Evolutionary conservation across 2,797 vertebrate species (phyloP).

Genomic region (Etheostoma perlongum): DNA sequence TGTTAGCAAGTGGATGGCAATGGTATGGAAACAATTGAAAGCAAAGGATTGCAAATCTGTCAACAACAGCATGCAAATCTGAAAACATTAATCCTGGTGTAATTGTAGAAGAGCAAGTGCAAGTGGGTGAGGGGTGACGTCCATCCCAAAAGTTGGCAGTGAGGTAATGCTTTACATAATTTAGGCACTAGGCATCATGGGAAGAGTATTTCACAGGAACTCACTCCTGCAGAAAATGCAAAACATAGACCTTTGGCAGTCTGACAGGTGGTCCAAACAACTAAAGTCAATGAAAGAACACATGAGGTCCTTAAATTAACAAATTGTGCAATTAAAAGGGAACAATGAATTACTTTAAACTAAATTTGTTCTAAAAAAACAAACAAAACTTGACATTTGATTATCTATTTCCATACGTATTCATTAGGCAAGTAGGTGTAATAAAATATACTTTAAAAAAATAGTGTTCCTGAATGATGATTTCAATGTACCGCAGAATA

Average conservation of each 20-base stretch:
- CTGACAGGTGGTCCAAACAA: slow-evolving; percentile 48
- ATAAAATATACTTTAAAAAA: neutral
- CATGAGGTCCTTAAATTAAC: neutral
- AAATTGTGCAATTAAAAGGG: slow-evolving; percentile 5
- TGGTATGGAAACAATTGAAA: slow-evolving; percentile 57
- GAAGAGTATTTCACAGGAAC: slow-evolving; percentile 63
- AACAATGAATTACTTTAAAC: neutral
- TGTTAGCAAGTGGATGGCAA: neutral
- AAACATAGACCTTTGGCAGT: slow-evolving; percentile 56
- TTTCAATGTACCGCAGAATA: slow-evolving; percentile 1
- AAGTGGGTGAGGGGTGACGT: slow-evolving; percentile 58
- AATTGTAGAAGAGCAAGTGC: slow-evolving; percentile 61
- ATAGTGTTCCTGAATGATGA: neutral
- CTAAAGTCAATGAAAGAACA: slow-evolving; percentile 28
- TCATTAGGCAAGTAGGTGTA: neutral
- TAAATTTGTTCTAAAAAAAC: neutral
- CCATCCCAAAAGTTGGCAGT: slow-evolving; percentile 60
- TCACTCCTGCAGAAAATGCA: slow-evolving; percentile 68
- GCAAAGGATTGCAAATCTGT: slow-evolving; percentile 50
- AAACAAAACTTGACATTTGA: neutral
- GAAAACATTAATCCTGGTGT: slow-evolving; percentile 59
- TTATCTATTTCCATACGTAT: neutral
- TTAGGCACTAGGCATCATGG: slow-evolving; percentile 58
- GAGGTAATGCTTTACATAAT: slow-evolving; percentile 80
- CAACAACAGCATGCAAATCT: slow-evolving; percentile 63